Evolutionary conservation across 1,140 invertebrate species (phyloP).

Genomic region (Geopemphigus sp.): DNA sequence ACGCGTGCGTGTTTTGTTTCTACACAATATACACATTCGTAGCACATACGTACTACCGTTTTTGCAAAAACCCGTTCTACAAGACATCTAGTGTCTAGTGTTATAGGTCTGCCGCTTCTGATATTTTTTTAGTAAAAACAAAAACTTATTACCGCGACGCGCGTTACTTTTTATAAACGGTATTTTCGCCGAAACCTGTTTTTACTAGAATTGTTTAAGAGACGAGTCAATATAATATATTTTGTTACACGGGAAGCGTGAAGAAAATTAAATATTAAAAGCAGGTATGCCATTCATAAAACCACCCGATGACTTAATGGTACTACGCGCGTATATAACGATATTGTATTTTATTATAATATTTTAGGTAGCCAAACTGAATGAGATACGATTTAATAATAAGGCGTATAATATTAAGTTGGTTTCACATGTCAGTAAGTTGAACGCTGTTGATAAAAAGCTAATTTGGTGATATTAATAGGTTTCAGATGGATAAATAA

Average conservation of each 20-base stretch:
- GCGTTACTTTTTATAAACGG: not conserved
- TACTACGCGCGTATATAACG: not conserved
- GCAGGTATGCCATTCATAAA: conserved; percentile 2
- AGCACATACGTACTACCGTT: not conserved
- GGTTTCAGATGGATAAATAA: not conserved
- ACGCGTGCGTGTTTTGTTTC: no score
- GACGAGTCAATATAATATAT: conserved; percentile 6
- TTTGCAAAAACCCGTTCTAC: not conserved
- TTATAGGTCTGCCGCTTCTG: not conserved
- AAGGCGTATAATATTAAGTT: not conserved
- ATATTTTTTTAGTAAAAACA: not conserved
- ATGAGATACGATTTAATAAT: not conserved
- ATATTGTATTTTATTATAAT: not conserved
- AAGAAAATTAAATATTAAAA: not conserved
- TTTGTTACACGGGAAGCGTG: no score
- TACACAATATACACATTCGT: not conserved
- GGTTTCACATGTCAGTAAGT: not conserved
- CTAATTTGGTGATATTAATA: not conserved
- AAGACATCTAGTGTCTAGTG: no score
- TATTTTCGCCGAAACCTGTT: not conserved
- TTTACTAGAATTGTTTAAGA: not conserved
- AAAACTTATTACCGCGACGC: not conserved
- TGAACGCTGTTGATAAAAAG: not conserved
- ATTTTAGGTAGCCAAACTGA: not conserved
- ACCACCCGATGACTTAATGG: not conserved